Base-by-base conservation (phyloP, 2,888 invertebrate genomes). In the Bellardia pandia region DNA sequence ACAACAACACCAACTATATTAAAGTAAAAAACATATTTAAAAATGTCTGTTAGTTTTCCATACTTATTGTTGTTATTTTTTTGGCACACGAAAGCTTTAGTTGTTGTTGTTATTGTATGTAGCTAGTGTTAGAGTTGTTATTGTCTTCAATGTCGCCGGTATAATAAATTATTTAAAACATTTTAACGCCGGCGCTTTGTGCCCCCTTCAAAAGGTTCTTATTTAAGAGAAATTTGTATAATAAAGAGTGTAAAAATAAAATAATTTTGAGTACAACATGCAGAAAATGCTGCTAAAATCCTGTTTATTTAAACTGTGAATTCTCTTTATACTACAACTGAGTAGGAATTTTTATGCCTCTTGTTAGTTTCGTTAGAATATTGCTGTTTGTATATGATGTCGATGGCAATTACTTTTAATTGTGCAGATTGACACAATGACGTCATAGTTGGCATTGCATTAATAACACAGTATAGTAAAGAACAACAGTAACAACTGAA, bases 381-480 rank as follows among this genome's bases (percentile, higher is more conserved):
- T 69, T 48, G 23, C 53, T 56, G 30, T 48, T 68, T 72, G 40
- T 58, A 30, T 69, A 37, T 53, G 60, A 66, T 75, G 81, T 77
- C 72, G 80, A 78, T 74, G 72, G 77, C 66, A 80, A 85, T 88
- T 85, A 82, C 82, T 84, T 86, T 80, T 87, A 78, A 85, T 86
- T 86, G 81, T 87, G 81, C 87, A 87, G 85, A 79, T 85, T 87
- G 81, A 78, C 75, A 82, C 58, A 74, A 85, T 89, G 89, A 89
- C 89, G 89, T 89, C 89, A 89, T 88, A 87, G 86, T 89, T 89
- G 89, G 88, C 89, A 89, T 89, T 89, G 89, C 88, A 82, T 86
- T 88, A 64, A 86, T 80, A 76, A 85, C 56, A 76, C 82, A 66
- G 76, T 76, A 76, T 72, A 84, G 71, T 60, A 58, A 83, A 62